Evolutionary conservation across 2,888 invertebrate species (phyloP).

Genomic region (Agrochola lychnidis): DNA sequence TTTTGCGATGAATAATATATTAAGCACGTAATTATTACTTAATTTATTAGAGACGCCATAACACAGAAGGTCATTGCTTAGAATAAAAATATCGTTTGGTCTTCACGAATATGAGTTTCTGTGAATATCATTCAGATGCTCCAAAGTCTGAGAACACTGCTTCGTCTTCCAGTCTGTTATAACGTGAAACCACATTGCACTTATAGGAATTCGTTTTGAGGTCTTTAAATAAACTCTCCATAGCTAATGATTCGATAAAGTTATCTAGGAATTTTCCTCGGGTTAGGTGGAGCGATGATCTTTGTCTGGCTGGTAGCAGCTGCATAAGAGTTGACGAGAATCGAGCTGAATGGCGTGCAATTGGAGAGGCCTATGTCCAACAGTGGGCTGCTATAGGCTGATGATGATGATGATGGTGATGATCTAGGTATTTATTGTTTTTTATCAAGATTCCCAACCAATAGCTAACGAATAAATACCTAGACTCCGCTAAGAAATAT

Average conservation of each 20-base stretch:
- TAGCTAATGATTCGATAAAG: neutral
- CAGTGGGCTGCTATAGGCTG: neutral
- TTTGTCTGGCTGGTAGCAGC: no score
- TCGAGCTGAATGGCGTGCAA: neutral
- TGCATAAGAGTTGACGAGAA: neutral
- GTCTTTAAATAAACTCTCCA: neutral
- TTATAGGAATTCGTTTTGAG: neutral
- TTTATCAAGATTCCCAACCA: neutral
- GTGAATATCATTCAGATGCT: neutral
- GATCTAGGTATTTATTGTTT: neutral
- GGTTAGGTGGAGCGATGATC: neutral
- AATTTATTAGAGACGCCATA: neutral
- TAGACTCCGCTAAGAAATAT: neutral
- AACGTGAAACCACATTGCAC: neutral
- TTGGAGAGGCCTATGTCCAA: neutral
- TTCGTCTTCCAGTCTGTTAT: neutral
- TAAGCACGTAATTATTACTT: neutral
- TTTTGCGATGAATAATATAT: slow-evolving; percentile 37
- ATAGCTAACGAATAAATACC: neutral
- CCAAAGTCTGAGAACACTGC: neutral
- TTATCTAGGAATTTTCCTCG: neutral
- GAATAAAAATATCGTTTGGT: slow-evolving; percentile 4
- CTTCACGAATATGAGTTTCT: neutral
- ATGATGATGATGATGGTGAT: neutral
- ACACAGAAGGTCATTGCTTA: slow-evolving; percentile 1